Base-by-base conservation (phyloP, 2,888 invertebrate genomes). In the Hetaerina titia region DNA sequence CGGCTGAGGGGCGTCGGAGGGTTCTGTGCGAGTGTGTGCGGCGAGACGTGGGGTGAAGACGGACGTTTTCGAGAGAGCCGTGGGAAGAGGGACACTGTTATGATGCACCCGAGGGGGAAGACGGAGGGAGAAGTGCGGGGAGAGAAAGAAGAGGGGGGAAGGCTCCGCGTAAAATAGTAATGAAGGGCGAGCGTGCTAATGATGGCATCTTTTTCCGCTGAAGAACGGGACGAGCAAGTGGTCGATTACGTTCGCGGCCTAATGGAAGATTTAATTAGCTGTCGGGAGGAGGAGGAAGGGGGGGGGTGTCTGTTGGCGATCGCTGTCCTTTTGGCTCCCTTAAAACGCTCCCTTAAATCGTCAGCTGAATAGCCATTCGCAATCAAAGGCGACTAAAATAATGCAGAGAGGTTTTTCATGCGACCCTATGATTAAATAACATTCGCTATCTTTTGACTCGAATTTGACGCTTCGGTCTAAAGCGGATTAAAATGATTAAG, bases 121-220 rank as follows among this genome's bases (percentile, higher is more conserved):
- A 22, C 8, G 11, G 81, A 81, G 31, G 31, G 22, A 22, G 81
- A 31, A 81, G 31, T 5, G 22, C 15, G 8, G 19, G 8, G 69
- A 31, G 25, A 15, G 15, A 25, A 69, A n/a, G 69, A n/a, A 2
- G 6, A n/a, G 7, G 22, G 13, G 25, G 81, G 69, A 9, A 8
- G 69, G 69, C 81, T 81, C 81, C 22, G 81, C 25, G 81, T 81
- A 81, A 81, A 81, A 81, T 81, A 81, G 81, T 81, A 81, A 81
- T 81, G 81, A 31, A 81, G 81, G 25, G 81, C 22, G 81, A 31
- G 81, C 31, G 31, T 31, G 81, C 81, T 81, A 81, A 81, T 81
- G 81, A 81, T 81, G 81, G 15, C 31, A 81, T 25, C 81, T 81
- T 31, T 22, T 25, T 25, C 9, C 81, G 13, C 25, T 25, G 69